Percentiles rank a stretch among this genome's conserved stretches.
phyloP scores from a whole-genome alignment of 2,113 vertebrate genomes.

The Lipotes vexillifer region DNA sequence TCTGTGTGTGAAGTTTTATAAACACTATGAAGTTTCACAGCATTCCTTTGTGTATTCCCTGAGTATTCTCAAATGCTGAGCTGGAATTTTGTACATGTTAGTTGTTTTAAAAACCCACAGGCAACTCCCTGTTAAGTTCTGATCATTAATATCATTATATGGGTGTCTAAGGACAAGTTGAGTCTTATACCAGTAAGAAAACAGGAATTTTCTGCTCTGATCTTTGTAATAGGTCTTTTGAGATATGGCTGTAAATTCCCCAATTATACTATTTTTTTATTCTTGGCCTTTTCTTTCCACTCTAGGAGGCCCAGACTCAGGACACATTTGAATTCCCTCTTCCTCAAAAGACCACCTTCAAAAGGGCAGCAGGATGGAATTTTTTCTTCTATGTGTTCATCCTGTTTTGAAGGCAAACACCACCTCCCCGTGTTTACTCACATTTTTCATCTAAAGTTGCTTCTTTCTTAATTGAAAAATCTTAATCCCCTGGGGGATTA shows the following conservation, averaged over 20 bases:
- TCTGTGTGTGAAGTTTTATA: neutral
- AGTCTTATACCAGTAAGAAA: neutral
- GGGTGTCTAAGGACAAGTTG: neutral
- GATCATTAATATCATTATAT: neutral
- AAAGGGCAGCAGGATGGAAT: neutral
- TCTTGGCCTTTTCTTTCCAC: neutral
- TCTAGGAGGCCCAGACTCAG: neutral
- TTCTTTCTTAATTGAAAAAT: constrained; percentile 20
- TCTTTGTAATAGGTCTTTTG: neutral
- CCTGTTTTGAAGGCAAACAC: constrained; percentile 31
- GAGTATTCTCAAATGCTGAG: neutral
- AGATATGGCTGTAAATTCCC: neutral
- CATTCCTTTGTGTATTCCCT: neutral
- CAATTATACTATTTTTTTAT: neutral
- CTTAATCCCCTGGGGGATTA: neutral
- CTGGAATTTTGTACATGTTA: constrained; percentile 12
- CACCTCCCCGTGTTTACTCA: neutral
- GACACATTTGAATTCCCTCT: neutral
- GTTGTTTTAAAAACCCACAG: neutral
- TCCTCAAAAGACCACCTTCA: neutral
- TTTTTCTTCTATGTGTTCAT: neutral
- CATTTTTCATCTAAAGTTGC: constrained; percentile 17
- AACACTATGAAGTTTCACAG: neutral
- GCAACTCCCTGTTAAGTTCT: neutral
- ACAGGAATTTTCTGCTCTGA: neutral